A percentile compares a stretch with the other conserved stretches of the same genome.
Conservation (phyloP, 2,113 vertebrate species). For the Sinocyclocheilus grahami region DNA sequence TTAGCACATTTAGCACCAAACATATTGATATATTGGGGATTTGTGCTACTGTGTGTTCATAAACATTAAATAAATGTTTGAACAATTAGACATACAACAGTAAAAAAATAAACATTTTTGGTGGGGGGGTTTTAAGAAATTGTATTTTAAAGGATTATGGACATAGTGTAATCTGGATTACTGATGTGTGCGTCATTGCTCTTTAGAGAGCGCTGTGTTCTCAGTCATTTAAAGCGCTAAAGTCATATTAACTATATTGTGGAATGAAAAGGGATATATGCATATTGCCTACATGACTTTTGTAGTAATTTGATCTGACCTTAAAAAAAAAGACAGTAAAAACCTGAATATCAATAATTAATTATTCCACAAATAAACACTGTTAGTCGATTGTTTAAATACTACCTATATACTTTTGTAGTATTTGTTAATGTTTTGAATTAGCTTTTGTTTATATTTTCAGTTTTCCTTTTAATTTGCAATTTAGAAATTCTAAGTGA, state of each 20-base stretch:
- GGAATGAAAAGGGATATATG: slow-evolving; percentile 32
- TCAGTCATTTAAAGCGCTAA: slow-evolving; percentile 64
- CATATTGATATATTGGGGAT: background rate
- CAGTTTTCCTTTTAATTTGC: background rate
- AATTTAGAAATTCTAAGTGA: no score
- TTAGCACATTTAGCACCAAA: background rate
- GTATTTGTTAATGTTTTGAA: background rate
- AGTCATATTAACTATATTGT: slow-evolving; percentile 50
- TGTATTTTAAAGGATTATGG: slow-evolving; percentile 67
- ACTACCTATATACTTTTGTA: background rate
- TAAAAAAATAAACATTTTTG: background rate
- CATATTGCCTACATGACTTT: background rate
- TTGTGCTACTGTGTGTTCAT: background rate
- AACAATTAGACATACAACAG: slow-evolving; percentile 15
- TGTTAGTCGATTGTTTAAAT: background rate
- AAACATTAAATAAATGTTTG: background rate
- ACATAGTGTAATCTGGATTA: slow-evolving; percentile 74
- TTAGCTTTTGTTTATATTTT: background rate
- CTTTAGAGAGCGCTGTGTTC: slow-evolving; percentile 66
- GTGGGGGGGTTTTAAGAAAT: slow-evolving; percentile 53
- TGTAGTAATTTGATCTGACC: background rate
- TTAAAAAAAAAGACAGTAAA: background rate
- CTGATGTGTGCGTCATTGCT: slow-evolving; percentile 66
- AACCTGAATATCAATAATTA: background rate
- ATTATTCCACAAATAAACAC: background rate